These are phyloP conservation scores for Conchocele bisecta DNA, from an alignment of 2,888 invertebrate species.

Conservation along the genomic window DNA sequence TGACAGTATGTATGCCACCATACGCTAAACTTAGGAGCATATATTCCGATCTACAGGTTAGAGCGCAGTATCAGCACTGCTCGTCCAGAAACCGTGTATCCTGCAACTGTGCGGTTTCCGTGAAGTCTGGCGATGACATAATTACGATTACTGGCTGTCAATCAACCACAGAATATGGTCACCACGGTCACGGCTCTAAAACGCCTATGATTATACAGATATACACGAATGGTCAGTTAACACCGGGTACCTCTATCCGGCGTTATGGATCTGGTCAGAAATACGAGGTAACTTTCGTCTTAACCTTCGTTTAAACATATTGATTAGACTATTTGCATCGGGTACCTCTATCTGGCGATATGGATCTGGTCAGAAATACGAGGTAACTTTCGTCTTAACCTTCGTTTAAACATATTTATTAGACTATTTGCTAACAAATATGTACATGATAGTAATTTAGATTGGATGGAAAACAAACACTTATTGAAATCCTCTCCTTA, in stretches of 20 bases:
- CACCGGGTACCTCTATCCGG: conserved; percentile 64
- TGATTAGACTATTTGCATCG: no score
- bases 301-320: no score
- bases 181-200: conserved; percentile 21
- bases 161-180: conserved; percentile 12
- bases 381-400: no score
- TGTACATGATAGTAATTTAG: no score
- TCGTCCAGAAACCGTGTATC: conserved; percentile 54
- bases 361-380: conserved; percentile 72
- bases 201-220: conserved; percentile 65
- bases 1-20: neutral
- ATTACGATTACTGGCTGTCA: conserved; percentile 68
- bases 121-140: conserved; percentile 74
- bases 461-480: no score
- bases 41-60: no score
- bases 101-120: conserved; percentile 69
- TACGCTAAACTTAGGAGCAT: no score
- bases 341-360: conserved; percentile 63
- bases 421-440: no score
- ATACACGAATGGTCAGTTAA: conserved; percentile 70
- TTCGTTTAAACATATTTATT: no score
- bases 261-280: conserved; percentile 71
- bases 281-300: conserved; percentile 70
- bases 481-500: neutral
- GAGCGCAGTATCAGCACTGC: conserved; percentile 59